These are phyloP conservation scores for Vultur gryphus DNA, from an alignment of 2,797 vertebrate genomes.

Conservation along the genomic window DNA sequence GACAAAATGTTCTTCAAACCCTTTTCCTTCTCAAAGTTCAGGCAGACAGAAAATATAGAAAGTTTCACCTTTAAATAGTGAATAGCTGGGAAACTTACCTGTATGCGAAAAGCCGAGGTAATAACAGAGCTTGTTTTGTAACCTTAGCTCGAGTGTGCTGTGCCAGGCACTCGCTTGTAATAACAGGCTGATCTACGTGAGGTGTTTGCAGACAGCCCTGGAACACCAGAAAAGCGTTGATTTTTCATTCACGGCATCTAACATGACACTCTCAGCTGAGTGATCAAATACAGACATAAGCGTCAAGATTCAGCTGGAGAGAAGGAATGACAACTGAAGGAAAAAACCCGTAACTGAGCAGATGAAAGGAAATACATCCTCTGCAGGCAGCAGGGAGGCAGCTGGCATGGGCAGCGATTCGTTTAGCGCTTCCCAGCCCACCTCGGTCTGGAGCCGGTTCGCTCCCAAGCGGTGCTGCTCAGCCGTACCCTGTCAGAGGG, in stretches of 20 bases:
- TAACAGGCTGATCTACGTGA: not conserved
- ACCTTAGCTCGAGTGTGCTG: rapidly evolving
- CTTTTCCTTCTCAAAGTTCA: not conserved
- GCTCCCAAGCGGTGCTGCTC: not conserved
- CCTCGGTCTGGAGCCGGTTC: not conserved
- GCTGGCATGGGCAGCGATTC: rapidly evolving
- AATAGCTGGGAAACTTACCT: not conserved
- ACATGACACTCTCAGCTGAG: not conserved
- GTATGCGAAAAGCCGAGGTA: not conserved
- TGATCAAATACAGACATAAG: not conserved
- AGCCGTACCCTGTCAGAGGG: not conserved
- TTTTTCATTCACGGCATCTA: not conserved
- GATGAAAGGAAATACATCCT: not conserved
- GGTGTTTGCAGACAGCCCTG: not conserved
- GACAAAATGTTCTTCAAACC: not conserved
- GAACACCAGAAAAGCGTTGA: not conserved
- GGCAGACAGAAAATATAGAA: not conserved
- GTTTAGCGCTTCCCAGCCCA: not conserved
- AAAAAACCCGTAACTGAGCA: rapidly evolving
- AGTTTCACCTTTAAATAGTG: not conserved
- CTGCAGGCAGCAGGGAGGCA: not conserved
- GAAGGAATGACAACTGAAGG: not conserved
- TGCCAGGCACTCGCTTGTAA: not conserved
- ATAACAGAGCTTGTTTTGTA: not conserved
- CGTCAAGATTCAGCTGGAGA: not conserved